Evolutionary conservation across 1,140 invertebrate species (phyloP).

Genomic region (Drosophila lini): DNA sequence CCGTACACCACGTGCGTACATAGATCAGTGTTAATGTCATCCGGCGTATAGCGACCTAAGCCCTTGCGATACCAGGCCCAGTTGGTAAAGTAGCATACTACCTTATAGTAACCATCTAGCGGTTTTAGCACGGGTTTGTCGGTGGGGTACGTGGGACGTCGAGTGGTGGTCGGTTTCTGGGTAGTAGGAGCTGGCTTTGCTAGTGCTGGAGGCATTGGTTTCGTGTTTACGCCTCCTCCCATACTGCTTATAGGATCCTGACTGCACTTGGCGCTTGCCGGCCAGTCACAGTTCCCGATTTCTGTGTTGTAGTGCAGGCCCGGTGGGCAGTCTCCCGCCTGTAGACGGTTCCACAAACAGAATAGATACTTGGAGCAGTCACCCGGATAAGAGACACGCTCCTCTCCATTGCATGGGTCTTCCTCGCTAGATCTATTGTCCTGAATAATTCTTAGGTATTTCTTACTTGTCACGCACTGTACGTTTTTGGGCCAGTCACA

Average conservation of each 20-base stretch:
- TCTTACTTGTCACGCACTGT: conserved; percentile 73
- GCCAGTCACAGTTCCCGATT: conserved; percentile 91
- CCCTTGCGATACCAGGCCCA: conserved; percentile 97
- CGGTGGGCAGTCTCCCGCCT: conserved; percentile 89
- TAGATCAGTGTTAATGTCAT: conserved; percentile 93
- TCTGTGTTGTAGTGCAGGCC: conserved; percentile 91
- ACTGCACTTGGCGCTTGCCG: conserved; percentile 88
- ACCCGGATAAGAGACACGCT: conserved; percentile 87
- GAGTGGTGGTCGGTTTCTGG: conserved; percentile 61
- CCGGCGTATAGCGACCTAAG: conserved; percentile 91
- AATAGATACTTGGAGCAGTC: conserved; percentile 91
- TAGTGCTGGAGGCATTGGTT: conserved; percentile 45
- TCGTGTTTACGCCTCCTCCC: conserved; percentile 9
- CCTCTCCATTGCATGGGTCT: conserved; percentile 87
- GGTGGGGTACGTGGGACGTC: conserved; percentile 75
- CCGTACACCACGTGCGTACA: conserved; percentile 97
- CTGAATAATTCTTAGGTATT: conserved; percentile 67
- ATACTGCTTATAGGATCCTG: conserved; percentile 15
- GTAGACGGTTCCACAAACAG: conserved; percentile 91
- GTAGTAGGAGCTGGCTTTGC: conserved; percentile 65
- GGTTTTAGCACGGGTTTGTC: conserved; percentile 84
- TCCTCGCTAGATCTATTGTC: conserved; percentile 75
- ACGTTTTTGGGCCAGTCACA: conserved; percentile 89
- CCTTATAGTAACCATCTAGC: conserved; percentile 87
- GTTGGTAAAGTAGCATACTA: conserved; percentile 97